These are phyloP conservation scores for Pachyseris speciosa DNA, from an alignment of 64 coral and sea anemone genomes.

Conservation along the genomic window DNA sequence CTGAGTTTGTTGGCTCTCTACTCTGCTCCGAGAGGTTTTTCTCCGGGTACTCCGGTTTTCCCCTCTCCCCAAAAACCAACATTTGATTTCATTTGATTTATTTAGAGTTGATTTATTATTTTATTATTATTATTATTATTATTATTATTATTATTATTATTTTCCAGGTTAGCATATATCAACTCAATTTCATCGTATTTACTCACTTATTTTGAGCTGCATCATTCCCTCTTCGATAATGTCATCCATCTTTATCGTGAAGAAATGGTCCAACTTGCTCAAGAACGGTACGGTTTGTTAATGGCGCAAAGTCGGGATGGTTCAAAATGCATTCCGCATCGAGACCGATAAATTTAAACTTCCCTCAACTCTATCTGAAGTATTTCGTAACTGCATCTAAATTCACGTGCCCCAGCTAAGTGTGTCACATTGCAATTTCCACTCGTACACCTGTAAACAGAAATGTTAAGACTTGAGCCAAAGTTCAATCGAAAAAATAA, in stretches of 20 bases:
- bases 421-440: neutral
- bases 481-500: too few relatives aligned
- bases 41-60: too few relatives aligned
- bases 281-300: neutral
- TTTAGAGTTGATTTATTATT: too few relatives aligned
- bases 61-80: too few relatives aligned
- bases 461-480: too few relatives aligned
- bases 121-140: too few relatives aligned
- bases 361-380: too few relatives aligned
- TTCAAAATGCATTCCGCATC: neutral
- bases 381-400: neutral
- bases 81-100: too few relatives aligned
- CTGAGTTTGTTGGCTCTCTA: too few relatives aligned
- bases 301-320: neutral
- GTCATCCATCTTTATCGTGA: neutral
- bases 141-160: too few relatives aligned
- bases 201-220: neutral
- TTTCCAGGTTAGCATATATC: too few relatives aligned
- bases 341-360: constrained; percentile 1
- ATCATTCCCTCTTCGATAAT: neutral
- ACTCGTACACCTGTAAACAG: neutral
- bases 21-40: too few relatives aligned
- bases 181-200: neutral
- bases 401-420: neutral
- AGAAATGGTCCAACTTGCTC: neutral